Base-by-base conservation (phyloP, 2,797 vertebrate genomes). In the Pseudochromis fuscus region DNA sequence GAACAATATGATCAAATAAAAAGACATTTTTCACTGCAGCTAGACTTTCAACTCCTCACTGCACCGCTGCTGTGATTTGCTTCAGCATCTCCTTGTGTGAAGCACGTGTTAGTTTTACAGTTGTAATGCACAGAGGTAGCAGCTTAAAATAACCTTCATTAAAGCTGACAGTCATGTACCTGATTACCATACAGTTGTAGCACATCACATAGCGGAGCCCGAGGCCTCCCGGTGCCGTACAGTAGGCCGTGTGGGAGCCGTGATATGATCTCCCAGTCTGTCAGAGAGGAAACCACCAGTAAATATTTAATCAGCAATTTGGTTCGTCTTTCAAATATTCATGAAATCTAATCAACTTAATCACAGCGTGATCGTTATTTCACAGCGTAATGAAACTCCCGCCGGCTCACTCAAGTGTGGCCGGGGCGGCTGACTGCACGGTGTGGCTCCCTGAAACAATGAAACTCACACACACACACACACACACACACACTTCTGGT, bases 231-330 rank as follows among this genome's bases (percentile, higher is more conserved):
- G 23, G 64, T 59, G 18, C 37, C 50, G 63, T 67, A 67, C 52
- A 74, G 78, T 56, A 33, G 62, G 46, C 66, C 72, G 8, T 45
- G 10, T 37, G 70, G 74, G 71, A 85, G 77, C 57, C 11, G 48
- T 66, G 80, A 84, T 82, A 77, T 9, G 63, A 88, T 88, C 81
- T 83, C 11, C 33, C 55, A 30, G 74, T 76, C 72, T 74, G 78
- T 77, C 87, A 77, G 62, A 50, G 69, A 66, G 45, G 72, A 82
- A 87, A 82, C 49, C 70, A 60, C 35, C 74, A 65, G 83, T 55
- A 78, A 88, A 88, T 83, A 88, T 88, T 86, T 88, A 78, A 86
- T 86, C 81, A 85, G 64, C 51, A 65, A 67, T 85, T 87, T 59
- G 55, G 53, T 77, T 84, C 35, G 56, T 33, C 73, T 79, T 83